These are phyloP conservation scores for Acrocera orbiculus DNA, from an alignment of 2,888 invertebrate species.

Conservation along the genomic window DNA sequence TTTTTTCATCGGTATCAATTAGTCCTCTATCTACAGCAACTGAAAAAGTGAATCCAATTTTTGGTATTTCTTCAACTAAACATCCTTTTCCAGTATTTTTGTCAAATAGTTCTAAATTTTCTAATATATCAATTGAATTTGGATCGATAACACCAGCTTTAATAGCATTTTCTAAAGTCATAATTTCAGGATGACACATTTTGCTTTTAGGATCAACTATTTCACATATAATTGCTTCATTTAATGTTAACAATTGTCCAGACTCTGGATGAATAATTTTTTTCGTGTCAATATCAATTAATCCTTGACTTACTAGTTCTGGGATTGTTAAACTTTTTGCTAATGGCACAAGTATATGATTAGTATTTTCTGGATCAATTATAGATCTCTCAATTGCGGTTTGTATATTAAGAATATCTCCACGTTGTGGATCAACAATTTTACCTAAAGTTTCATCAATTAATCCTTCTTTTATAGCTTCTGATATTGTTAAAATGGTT, in stretches of 20 bases:
- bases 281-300: conserved; percentile 52
- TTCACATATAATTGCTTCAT: conserved; percentile 75
- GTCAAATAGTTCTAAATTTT: conserved; percentile 48
- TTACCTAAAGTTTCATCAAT: conserved; percentile 58
- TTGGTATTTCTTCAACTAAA: conserved; percentile 49
- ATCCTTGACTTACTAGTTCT: conserved; percentile 70
- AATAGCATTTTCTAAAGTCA: conserved; percentile 64
- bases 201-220: conserved; percentile 67
- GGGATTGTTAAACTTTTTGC: conserved; percentile 66
- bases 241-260: conserved; percentile 55
- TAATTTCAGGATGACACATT: conserved; percentile 43
- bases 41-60: conserved; percentile 66
- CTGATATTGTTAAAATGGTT: conserved; percentile 48
- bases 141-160: conserved; percentile 50
- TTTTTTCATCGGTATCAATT: conserved; percentile 45
- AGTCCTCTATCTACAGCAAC: conserved; percentile 59
- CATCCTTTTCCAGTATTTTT: too few relatives aligned
- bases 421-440: conserved; percentile 67
- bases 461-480: conserved; percentile 52
- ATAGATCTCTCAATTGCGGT: conserved; percentile 73
- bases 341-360: conserved; percentile 60
- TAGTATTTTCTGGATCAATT: conserved; percentile 56
- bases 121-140: conserved; percentile 41
- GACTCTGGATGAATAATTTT: conserved; percentile 78
- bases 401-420: conserved; percentile 59